Percentiles rank a stretch among this genome's conserved stretches.
Evolutionary conservation across 2,113 vertebrate species (phyloP).

Genomic region (Megaceryle torquata): DNA sequence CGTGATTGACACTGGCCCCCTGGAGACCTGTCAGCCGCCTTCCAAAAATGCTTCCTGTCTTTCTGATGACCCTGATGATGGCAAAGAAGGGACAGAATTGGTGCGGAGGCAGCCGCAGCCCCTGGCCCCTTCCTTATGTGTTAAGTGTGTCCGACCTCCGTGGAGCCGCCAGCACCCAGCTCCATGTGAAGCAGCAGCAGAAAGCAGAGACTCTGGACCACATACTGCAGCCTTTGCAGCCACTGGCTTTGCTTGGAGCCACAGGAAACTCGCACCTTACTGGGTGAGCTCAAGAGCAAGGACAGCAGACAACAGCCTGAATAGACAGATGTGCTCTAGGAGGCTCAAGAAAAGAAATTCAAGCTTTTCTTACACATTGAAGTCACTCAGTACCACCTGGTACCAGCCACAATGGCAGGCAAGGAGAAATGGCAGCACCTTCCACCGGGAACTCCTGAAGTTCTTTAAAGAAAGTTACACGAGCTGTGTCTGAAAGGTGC

Average conservation of each 20-base stretch:
- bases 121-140: background rate
- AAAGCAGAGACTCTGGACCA: background rate
- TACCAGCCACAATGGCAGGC: background rate
- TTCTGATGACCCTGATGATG: slow-evolving; percentile 39
- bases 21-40: slow-evolving; percentile 45
- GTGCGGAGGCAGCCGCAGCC: background rate
- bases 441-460: background rate
- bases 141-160: accelerated
- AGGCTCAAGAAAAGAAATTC: background rate
- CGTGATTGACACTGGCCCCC: slow-evolving; percentile 68
- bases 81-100: background rate
- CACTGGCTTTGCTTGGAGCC: accelerated
- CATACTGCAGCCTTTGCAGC: background rate
- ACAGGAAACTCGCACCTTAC: background rate
- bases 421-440: background rate
- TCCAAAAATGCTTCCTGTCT: background rate
- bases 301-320: background rate
- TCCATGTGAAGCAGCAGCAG: background rate
- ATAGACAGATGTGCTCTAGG: background rate
- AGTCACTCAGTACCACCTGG: accelerated
- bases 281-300: background rate
- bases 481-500: background rate
- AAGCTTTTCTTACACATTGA: background rate
- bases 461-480: background rate
- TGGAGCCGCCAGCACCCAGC: background rate